Conservation (phyloP, 2,113 vertebrate species). For the Heterotis niloticus region DNA sequence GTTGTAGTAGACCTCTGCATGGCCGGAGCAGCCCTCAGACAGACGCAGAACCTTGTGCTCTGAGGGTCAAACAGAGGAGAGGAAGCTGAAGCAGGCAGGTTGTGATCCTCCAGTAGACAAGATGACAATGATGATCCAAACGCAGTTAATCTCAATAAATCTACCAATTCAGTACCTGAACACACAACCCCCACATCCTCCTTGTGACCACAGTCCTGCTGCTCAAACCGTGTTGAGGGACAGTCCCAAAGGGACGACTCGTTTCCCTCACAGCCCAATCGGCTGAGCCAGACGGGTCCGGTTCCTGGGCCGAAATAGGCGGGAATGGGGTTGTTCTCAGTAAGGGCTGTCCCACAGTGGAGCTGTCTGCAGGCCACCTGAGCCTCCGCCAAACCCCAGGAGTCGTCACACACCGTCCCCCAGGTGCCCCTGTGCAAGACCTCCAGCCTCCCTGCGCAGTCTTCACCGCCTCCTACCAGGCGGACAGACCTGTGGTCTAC, state of each 20-base stretch:
- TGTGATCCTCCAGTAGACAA: too few relatives aligned
- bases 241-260: slow-evolving; percentile 35
- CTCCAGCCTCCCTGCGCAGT: slow-evolving; percentile 1
- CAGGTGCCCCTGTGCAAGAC: neutral
- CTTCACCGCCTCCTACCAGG: neutral
- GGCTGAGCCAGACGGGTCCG: neutral
- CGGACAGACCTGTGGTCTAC: neutral
- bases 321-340: neutral
- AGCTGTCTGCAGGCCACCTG: neutral
- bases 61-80: neutral
- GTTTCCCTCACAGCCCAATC: neutral
- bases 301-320: neutral
- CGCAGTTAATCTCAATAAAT: too few relatives aligned
- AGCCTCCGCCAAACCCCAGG: neutral
- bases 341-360: neutral
- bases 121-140: too few relatives aligned
- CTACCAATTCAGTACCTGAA: slow-evolving; percentile 19
- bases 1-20: slow-evolving; percentile 37
- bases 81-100: too few relatives aligned
- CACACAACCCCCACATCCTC: slow-evolving; percentile 39
- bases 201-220: slow-evolving; percentile 35
- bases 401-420: neutral
- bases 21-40: slow-evolving; percentile 31
- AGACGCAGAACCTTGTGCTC: slow-evolving; percentile 35
- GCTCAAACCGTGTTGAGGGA: slow-evolving; percentile 27